These are phyloP conservation scores for Tenrec ecaudatus DNA, from an alignment of 2,113 vertebrate genomes.

Conservation along the genomic window DNA sequence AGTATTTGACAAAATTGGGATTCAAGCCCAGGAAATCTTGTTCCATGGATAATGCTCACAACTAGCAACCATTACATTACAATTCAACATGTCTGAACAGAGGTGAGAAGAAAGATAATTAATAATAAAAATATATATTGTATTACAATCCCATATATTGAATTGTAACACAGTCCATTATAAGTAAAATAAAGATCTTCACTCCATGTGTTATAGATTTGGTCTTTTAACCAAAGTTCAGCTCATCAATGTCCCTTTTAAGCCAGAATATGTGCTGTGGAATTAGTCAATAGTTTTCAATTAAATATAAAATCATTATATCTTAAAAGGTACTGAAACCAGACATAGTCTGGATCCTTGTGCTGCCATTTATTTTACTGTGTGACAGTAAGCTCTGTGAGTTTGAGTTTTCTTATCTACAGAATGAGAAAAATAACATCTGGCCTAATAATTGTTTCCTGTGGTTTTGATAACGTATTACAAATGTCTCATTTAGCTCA, in stretches of 20 bases:
- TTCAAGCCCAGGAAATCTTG: neutral
- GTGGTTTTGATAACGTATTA: neutral
- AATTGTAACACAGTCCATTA: neutral
- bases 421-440: slow-evolving; percentile 11
- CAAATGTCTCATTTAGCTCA: neutral
- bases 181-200: neutral
- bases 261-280: neutral
- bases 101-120: neutral
- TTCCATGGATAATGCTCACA: neutral
- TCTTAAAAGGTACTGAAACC: neutral
- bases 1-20: neutral
- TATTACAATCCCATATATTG: neutral
- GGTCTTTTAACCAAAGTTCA: neutral
- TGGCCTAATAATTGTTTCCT: slow-evolving; percentile 1
- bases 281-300: neutral
- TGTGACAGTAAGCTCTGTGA: neutral
- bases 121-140: neutral
- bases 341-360: neutral
- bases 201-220: neutral
- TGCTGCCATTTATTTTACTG: neutral
- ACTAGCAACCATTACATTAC: neutral
- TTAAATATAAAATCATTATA: neutral
- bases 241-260: neutral
- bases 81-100: neutral
- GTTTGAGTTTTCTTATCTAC: neutral